phyloP scores from a whole-genome alignment of 2,797 vertebrate species.

The Lagocephalus sceleratus region DNA sequence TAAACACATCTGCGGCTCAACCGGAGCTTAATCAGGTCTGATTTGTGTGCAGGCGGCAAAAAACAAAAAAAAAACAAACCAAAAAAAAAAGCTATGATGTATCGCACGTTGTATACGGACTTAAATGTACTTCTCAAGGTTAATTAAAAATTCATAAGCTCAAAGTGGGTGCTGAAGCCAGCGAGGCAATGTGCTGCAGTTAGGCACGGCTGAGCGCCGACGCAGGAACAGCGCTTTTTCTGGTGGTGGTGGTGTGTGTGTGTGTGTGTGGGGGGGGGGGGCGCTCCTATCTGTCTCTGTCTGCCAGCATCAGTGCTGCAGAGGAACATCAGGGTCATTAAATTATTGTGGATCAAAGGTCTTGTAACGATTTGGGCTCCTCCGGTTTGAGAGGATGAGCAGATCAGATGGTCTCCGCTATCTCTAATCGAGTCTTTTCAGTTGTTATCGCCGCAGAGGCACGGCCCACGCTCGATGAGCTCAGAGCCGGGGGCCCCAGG shows the following conservation, averaged over 20 bases:
- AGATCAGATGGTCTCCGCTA: conserved; percentile 61
- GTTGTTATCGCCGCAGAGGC: conserved; percentile 42
- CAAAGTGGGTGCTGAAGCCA: conserved; percentile 58
- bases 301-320: background rate
- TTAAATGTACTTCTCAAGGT: conserved; percentile 38
- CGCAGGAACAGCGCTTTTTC: conserved; percentile 47
- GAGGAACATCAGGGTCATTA: conserved; percentile 1
- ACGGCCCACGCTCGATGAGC: conserved; percentile 51
- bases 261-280: too few species aligned
- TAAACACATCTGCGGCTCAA: conserved; percentile 17
- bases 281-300: too few species aligned
- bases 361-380: background rate
- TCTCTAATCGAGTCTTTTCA: conserved; percentile 31
- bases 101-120: conserved; percentile 16
- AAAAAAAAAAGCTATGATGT: conserved; percentile 17
- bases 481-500: conserved; percentile 17
- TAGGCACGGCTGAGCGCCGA: conserved; percentile 51
- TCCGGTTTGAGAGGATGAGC: conserved; percentile 17
- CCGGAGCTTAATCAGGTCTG: conserved; percentile 20
- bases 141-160: conserved; percentile 65
- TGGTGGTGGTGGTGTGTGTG: conserved; percentile 38
- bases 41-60: conserved; percentile 17
- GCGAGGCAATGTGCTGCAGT: conserved; percentile 47
- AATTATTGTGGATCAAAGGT: background rate
- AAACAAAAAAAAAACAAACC: conserved; percentile 34